A percentile compares a stretch with the other conserved stretches of the same genome.
These are phyloP conservation scores for Bergia sp. DNA, from an alignment of 92 coral and sea anemone genomes.

Conservation along the genomic window DNA sequence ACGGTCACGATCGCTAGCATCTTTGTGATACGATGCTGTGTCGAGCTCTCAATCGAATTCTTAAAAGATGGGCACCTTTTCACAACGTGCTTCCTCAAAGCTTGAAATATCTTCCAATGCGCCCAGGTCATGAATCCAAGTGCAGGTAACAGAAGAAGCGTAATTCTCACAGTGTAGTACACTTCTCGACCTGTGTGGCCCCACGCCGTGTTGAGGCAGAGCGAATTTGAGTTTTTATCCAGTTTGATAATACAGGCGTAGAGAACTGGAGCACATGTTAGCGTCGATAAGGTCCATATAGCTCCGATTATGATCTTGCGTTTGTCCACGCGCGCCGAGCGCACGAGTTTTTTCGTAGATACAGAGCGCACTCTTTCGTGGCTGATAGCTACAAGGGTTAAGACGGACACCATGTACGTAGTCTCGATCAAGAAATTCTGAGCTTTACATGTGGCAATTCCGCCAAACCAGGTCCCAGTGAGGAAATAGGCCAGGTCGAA, in stretches of 20 bases:
- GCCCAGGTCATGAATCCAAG: slow-evolving; percentile 35
- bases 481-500: slow-evolving; percentile 41
- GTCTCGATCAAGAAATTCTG: slow-evolving; percentile 42
- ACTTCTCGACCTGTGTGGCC: slow-evolving; percentile 30
- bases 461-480: slow-evolving; percentile 34
- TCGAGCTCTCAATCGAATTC: slow-evolving; percentile 26
- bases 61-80: slow-evolving; percentile 20
- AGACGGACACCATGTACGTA: slow-evolving; percentile 33
- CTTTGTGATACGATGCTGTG: slow-evolving; percentile 39
- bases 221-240: background rate
- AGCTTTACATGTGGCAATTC: slow-evolving; percentile 26
- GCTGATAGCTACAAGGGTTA: slow-evolving; percentile 40
- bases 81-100: slow-evolving; percentile 19
- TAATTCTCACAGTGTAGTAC: slow-evolving; percentile 24
- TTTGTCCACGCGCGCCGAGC: slow-evolving; percentile 24
- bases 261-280: slow-evolving; percentile 28
- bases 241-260: slow-evolving; percentile 16
- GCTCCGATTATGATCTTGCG: slow-evolving; percentile 18
- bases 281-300: slow-evolving; percentile 21
- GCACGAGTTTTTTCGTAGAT: slow-evolving; percentile 35
- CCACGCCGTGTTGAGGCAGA: slow-evolving; percentile 40
- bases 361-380: slow-evolving; percentile 36
- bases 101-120: slow-evolving; percentile 23
- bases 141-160: slow-evolving; percentile 1
- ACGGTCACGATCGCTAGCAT: slow-evolving; percentile 35